Base-by-base conservation (phyloP, 2,113 vertebrate genomes). In the Papio anubis region DNA sequence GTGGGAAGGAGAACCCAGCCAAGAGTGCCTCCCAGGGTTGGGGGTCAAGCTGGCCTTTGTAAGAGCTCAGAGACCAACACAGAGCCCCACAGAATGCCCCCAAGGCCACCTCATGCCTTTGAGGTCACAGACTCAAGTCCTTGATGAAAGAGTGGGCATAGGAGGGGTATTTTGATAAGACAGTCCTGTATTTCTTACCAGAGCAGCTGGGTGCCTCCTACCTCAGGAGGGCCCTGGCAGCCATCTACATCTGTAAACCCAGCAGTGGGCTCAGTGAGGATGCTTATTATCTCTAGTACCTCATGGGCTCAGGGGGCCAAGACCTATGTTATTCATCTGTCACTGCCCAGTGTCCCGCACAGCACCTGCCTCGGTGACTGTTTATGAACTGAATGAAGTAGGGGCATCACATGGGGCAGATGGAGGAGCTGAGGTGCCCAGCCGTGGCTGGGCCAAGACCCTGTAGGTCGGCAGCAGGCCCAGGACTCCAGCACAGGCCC, bases 21-120 rank as follows among this genome's bases (percentile, higher is more conserved):
- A 1, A 21, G 50, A 25, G 35, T 48, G 0, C 0, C 25, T 27
- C 59, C 9, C 13, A 72, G n/a, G 8, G 38, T 3, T 3, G 4
- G 43, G 25, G 75, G 4, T 88, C 59, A 88, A 21, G 45, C 48
- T 75, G 8, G 45, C 35, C 21, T 50, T 78, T 48, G 8, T 27
- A 16, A 66, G 59, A 50, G 12, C 64, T 25, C 50, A 61, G 40
- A 25, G 27, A 23, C 16, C 27, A 55, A 21, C 57, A 8, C 8
- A 16, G 55, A 55, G 13, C 10, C 64, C 48, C 10, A 27, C 35
- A 30, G 82, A 52, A 81, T 20, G 23, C n/a, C 61, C 35, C 30
- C 32, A 10, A 75, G 43, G 11, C 43, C 38, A 6, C 52, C 23
- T 27, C 64, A 14, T 61, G 38, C 20, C 32, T 81, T 59, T 50